Percentiles rank a stretch among this genome's conserved stretches.
phyloP scores from a whole-genome alignment of 2,888 invertebrate genomes.

The Arctia plantaginis region DNA sequence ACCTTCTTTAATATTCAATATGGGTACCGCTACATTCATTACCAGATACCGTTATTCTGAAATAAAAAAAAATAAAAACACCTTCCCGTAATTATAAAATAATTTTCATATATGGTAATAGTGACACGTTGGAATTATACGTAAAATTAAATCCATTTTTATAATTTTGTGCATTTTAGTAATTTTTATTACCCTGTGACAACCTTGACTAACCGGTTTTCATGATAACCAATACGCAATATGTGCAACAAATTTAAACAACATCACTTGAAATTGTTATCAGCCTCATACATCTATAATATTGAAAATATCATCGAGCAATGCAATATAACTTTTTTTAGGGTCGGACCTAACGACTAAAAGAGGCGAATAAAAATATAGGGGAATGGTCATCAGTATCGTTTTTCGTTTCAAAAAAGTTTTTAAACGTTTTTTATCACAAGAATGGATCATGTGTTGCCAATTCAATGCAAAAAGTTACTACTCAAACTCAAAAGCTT shows the following conservation, averaged over 20 bases:
- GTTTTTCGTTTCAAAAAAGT: not conserved
- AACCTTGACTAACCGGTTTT: slow-evolving; percentile 70
- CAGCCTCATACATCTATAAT: slow-evolving; percentile 15
- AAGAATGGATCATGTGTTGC: not conserved
- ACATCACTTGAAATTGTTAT: slow-evolving; percentile 21
- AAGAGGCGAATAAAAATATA: slow-evolving; percentile 2
- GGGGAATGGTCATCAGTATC: not conserved
- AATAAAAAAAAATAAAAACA: slow-evolving; percentile 35
- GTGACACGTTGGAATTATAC: slow-evolving; percentile 28
- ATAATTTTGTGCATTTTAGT: slow-evolving; percentile 62
- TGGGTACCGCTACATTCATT: slow-evolving; percentile 39
- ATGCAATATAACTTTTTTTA: not conserved
- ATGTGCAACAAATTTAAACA: slow-evolving; percentile 40
- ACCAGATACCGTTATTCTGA: slow-evolving; percentile 41
- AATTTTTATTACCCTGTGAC: slow-evolving; percentile 72
- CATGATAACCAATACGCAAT: slow-evolving; percentile 32
- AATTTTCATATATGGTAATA: slow-evolving; percentile 35
- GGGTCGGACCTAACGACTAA: not conserved
- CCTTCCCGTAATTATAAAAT: slow-evolving; percentile 37
- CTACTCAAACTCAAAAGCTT: not conserved
- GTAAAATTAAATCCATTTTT: slow-evolving; percentile 43
- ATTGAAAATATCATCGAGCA: not conserved
- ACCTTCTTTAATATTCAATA: slow-evolving; percentile 27
- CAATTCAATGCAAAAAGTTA: not conserved
- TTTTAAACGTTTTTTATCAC: not conserved